Conservation (phyloP, 2,113 vertebrate species). For the Corythornis cristatus region DNA sequence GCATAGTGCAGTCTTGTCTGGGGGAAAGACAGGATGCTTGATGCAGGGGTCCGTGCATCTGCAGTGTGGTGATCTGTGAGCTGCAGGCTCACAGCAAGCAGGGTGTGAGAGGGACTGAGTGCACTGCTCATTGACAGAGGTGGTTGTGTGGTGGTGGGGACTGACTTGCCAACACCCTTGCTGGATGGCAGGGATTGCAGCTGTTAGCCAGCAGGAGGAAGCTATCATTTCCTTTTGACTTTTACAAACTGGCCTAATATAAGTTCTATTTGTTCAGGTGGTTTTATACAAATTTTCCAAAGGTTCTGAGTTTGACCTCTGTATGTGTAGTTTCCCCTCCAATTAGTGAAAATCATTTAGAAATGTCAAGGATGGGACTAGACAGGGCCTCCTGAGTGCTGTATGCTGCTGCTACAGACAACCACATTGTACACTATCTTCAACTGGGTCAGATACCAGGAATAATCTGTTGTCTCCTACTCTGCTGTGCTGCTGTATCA, state of each 20-base stretch:
- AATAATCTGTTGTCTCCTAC: neutral
- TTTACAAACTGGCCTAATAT: constrained; percentile 28
- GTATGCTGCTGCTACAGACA: neutral
- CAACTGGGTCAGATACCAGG: neutral
- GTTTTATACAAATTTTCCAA: constrained; percentile 52
- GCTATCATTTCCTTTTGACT: constrained; percentile 50
- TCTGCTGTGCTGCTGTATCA: neutral
- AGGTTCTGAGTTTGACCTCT: constrained; percentile 1
- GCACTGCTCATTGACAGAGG: accelerated
- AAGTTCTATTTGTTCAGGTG: constrained; percentile 60
- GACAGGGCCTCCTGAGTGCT: neutral
- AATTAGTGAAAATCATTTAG: constrained; percentile 34
- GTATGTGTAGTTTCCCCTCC: neutral
- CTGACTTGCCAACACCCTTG: neutral
- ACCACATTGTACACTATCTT: neutral
- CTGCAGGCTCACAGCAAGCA: neutral
- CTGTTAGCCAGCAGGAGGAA: constrained; percentile 47
- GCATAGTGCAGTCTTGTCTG: neutral
- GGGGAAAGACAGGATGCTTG: neutral
- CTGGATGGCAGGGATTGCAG: constrained; percentile 38
- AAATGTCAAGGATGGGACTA: constrained; percentile 2
- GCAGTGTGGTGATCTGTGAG: neutral
- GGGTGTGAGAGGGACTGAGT: accelerated
- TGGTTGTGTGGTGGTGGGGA: neutral
- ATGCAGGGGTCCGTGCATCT: neutral